Percentiles rank a stretch among this genome's conserved stretches.
Conservation (phyloP, 2,888 invertebrate species). For the Dryococelus australis region DNA sequence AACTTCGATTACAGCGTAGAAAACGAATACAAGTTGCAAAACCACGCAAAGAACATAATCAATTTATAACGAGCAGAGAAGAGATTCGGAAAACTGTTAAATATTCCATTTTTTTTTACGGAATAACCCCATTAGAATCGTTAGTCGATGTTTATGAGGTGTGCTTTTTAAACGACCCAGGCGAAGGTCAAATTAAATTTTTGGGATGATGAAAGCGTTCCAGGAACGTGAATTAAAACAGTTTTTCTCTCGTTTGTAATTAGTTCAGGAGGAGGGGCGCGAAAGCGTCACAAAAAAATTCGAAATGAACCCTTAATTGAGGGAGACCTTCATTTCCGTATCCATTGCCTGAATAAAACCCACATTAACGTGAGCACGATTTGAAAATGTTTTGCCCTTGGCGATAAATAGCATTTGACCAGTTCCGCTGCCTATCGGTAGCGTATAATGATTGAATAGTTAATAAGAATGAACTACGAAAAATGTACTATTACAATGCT, state of each 20-base stretch:
- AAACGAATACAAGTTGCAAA: no score
- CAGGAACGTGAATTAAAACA: slow-evolving; percentile 10
- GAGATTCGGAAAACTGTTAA: not conserved
- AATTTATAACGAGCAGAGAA: not conserved
- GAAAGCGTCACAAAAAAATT: not conserved
- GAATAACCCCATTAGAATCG: not conserved
- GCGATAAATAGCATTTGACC: not conserved
- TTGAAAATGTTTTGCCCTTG: not conserved
- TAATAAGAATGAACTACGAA: not conserved
- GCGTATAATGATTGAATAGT: not conserved
- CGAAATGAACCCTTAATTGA: not conserved
- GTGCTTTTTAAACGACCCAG: not conserved
- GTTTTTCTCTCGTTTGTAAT: not conserved
- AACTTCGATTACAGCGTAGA: no score
- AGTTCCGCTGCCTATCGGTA: not conserved
- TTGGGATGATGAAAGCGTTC: not conserved
- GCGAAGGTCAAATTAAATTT: slow-evolving; percentile 16
- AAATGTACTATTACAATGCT: not conserved
- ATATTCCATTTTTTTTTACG: not conserved
- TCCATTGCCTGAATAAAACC: not conserved
- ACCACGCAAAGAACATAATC: no score
- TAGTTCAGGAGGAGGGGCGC: not conserved
- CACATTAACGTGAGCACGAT: not conserved
- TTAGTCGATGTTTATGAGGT: not conserved
- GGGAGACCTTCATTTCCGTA: not conserved